Evolutionary conservation across 2,797 vertebrate species (phyloP), one percentile per base, ranked within the genome.

Genomic region (Helarctos malayanus): DNA sequence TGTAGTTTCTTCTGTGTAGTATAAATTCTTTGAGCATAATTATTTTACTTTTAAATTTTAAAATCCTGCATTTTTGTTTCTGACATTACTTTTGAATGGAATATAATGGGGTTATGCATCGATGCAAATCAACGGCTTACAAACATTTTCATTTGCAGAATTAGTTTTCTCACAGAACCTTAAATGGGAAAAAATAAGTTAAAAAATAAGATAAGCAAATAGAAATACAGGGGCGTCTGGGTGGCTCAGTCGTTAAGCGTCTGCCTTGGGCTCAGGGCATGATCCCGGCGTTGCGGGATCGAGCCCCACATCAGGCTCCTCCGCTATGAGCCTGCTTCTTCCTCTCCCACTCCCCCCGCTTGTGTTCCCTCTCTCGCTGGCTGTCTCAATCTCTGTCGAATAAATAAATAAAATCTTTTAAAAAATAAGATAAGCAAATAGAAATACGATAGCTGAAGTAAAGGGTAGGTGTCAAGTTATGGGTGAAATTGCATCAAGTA

Each of bases 1-100:
- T 92, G 23, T 41, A 32, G 71, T 63, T 57, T 57, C 35, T 81
- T 91, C 56, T 71, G 14, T 52, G 78, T 15, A 52, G 10, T 45
- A 45, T 80, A 88, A 73, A 18, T 59, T 14, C 27, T 73, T 68
- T 68, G 29, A 88, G 38, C 14, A 45, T 56, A 73, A 49, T 80
- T 86, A 45, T 69, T 88, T 90, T 91, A 23, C 61, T 45, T 76
- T n/a, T 79, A 65, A 84, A 71, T 45, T 91, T 82, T 63, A 57
- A 88, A 94, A 78, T 35, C 15, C 32, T 87, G 12, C 5, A 63
- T 59, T 91, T 80, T 81, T n/a, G 29, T 49, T 56, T 57, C 52
- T 87, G 63, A 35, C 13, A 75, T 69, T 52, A 68, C 68, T 90
- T 92, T 92, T 61, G 29, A 85, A 68, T 47, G 12, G 18, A 75